These are phyloP conservation scores for Zaprionus ghesquierei DNA, from an alignment of 1,140 invertebrate genomes.

Conservation along the genomic window DNA sequence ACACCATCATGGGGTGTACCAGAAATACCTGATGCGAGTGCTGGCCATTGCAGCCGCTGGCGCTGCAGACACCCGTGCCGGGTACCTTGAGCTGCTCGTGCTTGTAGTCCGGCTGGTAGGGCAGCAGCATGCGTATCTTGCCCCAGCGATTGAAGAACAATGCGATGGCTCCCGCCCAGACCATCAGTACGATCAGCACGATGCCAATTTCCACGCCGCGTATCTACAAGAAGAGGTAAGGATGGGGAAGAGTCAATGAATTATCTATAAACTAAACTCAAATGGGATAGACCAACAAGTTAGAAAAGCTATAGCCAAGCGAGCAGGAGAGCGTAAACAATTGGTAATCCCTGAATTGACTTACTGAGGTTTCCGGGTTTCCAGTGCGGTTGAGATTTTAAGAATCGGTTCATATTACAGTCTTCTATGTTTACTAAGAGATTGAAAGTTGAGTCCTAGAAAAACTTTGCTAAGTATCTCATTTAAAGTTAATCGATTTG, in stretches of 20 bases:
- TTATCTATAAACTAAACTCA: neutral
- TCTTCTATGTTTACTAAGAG: too few relatives aligned
- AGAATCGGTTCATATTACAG: too few relatives aligned
- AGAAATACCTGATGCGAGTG: slow-evolving; percentile 83
- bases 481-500: too few relatives aligned
- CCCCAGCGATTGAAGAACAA: slow-evolving; percentile 96
- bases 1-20: neutral
- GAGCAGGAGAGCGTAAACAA: neutral
- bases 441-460: too few relatives aligned
- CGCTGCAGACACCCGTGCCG: slow-evolving; percentile 89
- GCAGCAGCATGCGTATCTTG: slow-evolving; percentile 95
- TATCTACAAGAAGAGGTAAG: slow-evolving; percentile 84
- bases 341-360: too few relatives aligned
- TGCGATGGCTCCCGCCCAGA: slow-evolving; percentile 94
- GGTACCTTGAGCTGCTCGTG: slow-evolving; percentile 91
- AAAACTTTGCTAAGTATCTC: too few relatives aligned
- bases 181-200: slow-evolving; percentile 91
- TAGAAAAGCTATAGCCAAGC: too few relatives aligned
- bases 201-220: slow-evolving; percentile 94
- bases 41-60: slow-evolving; percentile 84
- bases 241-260: neutral
- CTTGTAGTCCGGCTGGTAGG: slow-evolving; percentile 95
- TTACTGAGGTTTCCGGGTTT: too few relatives aligned
- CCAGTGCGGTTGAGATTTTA: neutral
- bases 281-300: neutral